Base-by-base conservation (phyloP, 1,140 invertebrate species). In the Mycetomoellerius zeteki region DNA sequence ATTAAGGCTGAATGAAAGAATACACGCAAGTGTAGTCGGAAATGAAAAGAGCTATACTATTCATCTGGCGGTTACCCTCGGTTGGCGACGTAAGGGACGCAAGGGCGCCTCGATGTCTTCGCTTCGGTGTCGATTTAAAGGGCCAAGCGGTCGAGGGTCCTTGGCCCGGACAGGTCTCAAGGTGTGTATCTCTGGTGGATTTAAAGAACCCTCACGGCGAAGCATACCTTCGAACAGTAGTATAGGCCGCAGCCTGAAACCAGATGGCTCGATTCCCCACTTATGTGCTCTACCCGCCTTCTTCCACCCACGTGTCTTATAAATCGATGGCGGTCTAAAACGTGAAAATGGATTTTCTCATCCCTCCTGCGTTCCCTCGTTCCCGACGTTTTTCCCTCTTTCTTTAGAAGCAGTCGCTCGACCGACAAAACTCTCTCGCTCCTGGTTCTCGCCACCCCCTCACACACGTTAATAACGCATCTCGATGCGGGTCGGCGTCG, bases 151-250 rank as follows among this genome's bases (percentile, higher is more conserved):
- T 88, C 76, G 80, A 92, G 93, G 92, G 92, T 93, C 92, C 93
- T 93, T 91, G 92, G 90, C 90, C 90, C 47, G 84, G 88, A 90
- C 92, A 93, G 94, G 93, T 93, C 92, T 93, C 92, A 93, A 93
- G 93, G 93, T 94, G 93, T 92, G 90, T 91, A 89, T 93, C 92
- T 92, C 88, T 81, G 91, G 87, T 89, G 80, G 88, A 89, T 93
- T 94, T 94, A 94, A 94, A 94, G 93, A 91, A 90, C 92, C 89
- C 89, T 87, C 77, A 72, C 56, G 72, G 21, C 78, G 69, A 58
- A 88, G 65, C 54, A 37, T 62, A n/a, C 69, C 56, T 84, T 60
- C 67, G 54, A 21, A 72, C 67, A 67, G 19, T 82, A 82, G 65
- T 69, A 43, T 12, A 69, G 47, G 76, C 80, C 37, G 37, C 50